Percentiles rank a stretch among this genome's conserved stretches.
These are phyloP conservation scores for Thaumatotibia leucotreta DNA, from an alignment of 1,140 invertebrate genomes.

Conservation along the genomic window DNA sequence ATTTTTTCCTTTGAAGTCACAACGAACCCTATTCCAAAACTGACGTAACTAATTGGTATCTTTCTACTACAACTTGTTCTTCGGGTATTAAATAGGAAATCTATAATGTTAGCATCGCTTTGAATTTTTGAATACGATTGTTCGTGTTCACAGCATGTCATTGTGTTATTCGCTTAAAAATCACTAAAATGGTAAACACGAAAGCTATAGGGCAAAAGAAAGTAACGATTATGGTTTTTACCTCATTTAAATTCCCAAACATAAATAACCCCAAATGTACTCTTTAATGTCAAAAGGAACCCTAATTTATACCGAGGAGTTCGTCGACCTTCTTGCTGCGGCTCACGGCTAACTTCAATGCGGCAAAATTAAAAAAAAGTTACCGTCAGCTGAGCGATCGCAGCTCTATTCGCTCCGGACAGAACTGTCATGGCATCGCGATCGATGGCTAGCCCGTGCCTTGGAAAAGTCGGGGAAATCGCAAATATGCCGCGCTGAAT, in stretches of 20 bases:
- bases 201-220: neutral
- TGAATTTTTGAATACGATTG: too few relatives aligned
- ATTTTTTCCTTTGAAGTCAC: too few relatives aligned
- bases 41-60: too few relatives aligned
- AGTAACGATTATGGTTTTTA: conserved; percentile 7
- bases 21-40: too few relatives aligned
- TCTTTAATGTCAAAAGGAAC: conserved; percentile 16
- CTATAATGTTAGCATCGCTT: too few relatives aligned
- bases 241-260: conserved; percentile 8
- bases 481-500: conserved; percentile 59
- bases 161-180: neutral
- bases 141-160: neutral
- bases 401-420: conserved; percentile 55
- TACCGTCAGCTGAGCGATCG: conserved; percentile 66
- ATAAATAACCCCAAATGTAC: conserved; percentile 2
- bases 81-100: too few relatives aligned
- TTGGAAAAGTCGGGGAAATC: conserved; percentile 60
- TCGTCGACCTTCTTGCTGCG: conserved; percentile 39
- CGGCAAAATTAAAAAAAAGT: conserved; percentile 42
- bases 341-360: conserved; percentile 47
- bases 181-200: neutral
- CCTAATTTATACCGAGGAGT: conserved; percentile 26
- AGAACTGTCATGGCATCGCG: conserved; percentile 66
- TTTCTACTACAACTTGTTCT: too few relatives aligned
- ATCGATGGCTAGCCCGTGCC: conserved; percentile 59